Percentiles rank a stretch among this genome's conserved stretches.
Evolutionary conservation across 2,888 invertebrate species (phyloP).

Genomic region (Pterostichus madidus): DNA sequence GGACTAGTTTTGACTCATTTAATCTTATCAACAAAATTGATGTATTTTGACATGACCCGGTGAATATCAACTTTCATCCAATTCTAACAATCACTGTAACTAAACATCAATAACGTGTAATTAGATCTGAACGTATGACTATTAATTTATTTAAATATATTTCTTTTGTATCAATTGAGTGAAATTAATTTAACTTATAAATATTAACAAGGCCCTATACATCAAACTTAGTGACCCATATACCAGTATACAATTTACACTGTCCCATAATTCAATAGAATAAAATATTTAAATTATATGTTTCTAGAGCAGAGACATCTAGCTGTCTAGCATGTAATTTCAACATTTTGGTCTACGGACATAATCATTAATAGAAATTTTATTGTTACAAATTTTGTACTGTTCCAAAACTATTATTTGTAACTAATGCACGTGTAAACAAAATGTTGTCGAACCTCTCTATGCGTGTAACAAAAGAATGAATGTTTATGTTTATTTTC

Average conservation of each 20-base stretch:
- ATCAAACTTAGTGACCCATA: slow-evolving; percentile 8
- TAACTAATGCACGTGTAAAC: background rate
- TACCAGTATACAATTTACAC: background rate
- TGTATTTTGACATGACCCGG: too few relatives aligned
- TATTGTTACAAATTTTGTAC: slow-evolving; percentile 31
- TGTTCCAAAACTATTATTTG: slow-evolving; percentile 12
- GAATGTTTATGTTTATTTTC: slow-evolving; percentile 45
- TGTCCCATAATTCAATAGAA: slow-evolving; percentile 26
- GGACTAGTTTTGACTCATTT: too few relatives aligned
- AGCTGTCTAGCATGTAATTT: background rate
- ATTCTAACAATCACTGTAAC: too few relatives aligned
- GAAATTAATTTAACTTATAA: background rate
- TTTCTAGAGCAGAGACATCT: slow-evolving; percentile 24
- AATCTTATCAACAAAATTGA: too few relatives aligned
- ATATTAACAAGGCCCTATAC: slow-evolving; percentile 4
- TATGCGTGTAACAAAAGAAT: slow-evolving; percentile 35
- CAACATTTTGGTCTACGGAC: slow-evolving; percentile 12
- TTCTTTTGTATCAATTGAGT: background rate
- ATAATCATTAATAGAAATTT: background rate
- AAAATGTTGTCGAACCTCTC: too few relatives aligned
- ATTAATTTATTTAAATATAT: background rate
- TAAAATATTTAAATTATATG: slow-evolving; percentile 41
- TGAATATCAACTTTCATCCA: too few relatives aligned
- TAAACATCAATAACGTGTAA: background rate
- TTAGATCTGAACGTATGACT: background rate